Percentiles rank a stretch among this genome's conserved stretches.
These are phyloP conservation scores for Xylota sylvarum DNA, from an alignment of 2,888 invertebrate species.

Conservation along the genomic window DNA sequence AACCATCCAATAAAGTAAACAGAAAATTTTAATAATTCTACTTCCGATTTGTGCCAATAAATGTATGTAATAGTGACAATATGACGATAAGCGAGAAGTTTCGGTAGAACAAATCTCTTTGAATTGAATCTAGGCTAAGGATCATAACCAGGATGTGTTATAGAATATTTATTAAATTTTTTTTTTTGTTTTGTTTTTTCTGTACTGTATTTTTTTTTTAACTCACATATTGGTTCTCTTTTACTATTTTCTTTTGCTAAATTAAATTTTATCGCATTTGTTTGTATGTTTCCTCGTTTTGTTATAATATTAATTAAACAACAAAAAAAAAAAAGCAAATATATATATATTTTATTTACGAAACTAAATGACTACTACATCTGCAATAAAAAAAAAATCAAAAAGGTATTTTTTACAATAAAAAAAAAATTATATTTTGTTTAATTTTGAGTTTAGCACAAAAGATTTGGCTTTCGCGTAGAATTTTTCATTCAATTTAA, in stretches of 20 bases:
- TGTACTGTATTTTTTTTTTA: constrained; percentile 20
- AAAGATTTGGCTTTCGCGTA: neutral
- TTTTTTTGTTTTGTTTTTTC: constrained; percentile 23
- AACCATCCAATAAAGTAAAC: constrained; percentile 24
- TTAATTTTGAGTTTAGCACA: constrained; percentile 16
- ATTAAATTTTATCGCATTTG: constrained; percentile 45
- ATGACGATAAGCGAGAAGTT: constrained; percentile 38
- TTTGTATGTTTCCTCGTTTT: constrained; percentile 41
- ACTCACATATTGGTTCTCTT: constrained; percentile 34
- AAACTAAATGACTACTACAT: constrained; percentile 63
- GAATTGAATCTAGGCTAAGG: constrained; percentile 20
- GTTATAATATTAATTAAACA: constrained; percentile 47
- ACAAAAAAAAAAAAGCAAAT: neutral
- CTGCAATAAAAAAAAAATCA: constrained; percentile 69
- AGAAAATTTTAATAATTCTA: constrained; percentile 30
- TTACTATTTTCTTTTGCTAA: constrained; percentile 49
- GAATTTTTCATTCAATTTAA: constrained; percentile 12
- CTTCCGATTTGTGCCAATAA: constrained; percentile 72
- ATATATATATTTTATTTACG: constrained; percentile 61
- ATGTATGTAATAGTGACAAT: constrained; percentile 32
- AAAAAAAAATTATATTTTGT: constrained; percentile 17
- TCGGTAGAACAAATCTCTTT: constrained; percentile 32
- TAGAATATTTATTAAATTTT: constrained; percentile 58
- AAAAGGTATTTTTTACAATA: constrained; percentile 67
- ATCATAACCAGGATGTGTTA: constrained; percentile 55